phyloP scores from a whole-genome alignment of 2,888 invertebrate genomes.

The Beris chalybata region DNA sequence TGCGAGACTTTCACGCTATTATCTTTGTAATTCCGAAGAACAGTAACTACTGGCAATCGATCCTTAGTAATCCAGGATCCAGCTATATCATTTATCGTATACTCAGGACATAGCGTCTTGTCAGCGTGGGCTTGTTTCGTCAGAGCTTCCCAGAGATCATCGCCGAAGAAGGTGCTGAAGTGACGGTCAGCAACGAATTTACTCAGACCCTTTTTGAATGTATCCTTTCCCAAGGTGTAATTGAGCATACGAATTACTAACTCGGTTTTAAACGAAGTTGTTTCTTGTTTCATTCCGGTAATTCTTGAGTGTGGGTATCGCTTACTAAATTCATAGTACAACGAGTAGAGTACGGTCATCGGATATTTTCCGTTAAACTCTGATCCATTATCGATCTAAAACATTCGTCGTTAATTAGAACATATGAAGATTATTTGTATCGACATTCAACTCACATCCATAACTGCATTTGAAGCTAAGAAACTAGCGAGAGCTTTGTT shows the following conservation, averaged over 20 bases:
- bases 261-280: slow-evolving; percentile 74
- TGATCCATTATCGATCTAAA: slow-evolving; percentile 67
- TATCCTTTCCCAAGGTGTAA: slow-evolving; percentile 75
- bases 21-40: slow-evolving; percentile 67
- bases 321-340: slow-evolving; percentile 80
- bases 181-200: slow-evolving; percentile 70
- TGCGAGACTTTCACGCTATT: slow-evolving; percentile 62
- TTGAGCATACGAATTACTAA: slow-evolving; percentile 88
- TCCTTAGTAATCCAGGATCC: slow-evolving; percentile 82
- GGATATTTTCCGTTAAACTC: slow-evolving; percentile 81
- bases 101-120: slow-evolving; percentile 58
- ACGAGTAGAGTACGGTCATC: slow-evolving; percentile 74
- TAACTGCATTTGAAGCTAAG: slow-evolving; percentile 70
- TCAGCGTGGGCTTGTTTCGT: slow-evolving; percentile 68
- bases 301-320: slow-evolving; percentile 76
- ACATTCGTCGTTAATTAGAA: not conserved
- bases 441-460: slow-evolving; percentile 60
- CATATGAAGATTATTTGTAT: not conserved
- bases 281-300: slow-evolving; percentile 72
- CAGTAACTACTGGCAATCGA: slow-evolving; percentile 73
- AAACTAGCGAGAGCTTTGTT: slow-evolving; percentile 78
- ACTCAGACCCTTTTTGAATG: slow-evolving; percentile 73
- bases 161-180: slow-evolving; percentile 74
- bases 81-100: slow-evolving; percentile 71
- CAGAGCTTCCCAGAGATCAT: slow-evolving; percentile 77